These are phyloP conservation scores for Cheilosia soror DNA, from an alignment of 2,888 invertebrate species.

Conservation along the genomic window DNA sequence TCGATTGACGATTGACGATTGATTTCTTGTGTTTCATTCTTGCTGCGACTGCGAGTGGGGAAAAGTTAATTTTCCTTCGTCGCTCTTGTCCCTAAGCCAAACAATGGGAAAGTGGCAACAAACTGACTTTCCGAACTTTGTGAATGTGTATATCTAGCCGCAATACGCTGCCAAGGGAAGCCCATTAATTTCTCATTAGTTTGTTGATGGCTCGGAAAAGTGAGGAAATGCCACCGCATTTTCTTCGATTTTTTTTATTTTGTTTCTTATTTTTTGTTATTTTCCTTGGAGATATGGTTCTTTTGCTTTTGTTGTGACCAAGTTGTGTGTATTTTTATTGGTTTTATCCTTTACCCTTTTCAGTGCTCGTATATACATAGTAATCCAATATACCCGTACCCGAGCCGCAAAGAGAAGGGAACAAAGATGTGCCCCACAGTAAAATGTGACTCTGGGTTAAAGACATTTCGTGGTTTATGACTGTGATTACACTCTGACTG, in stretches of 20 bases:
- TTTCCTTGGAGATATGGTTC: neutral
- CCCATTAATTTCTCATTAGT: slow-evolving; percentile 70
- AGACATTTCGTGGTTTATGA: slow-evolving; percentile 73
- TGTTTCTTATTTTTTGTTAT: too few relatives aligned
- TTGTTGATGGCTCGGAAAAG: slow-evolving; percentile 56
- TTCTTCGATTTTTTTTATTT: slow-evolving; percentile 48
- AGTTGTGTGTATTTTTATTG: slow-evolving; percentile 37
- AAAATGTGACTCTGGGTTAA: slow-evolving; percentile 71
- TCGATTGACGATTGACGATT: slow-evolving; percentile 54
- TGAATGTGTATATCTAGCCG: neutral
- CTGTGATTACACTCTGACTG: slow-evolving; percentile 65
- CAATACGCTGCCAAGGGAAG: slow-evolving; percentile 30
- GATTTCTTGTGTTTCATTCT: slow-evolving; percentile 37
- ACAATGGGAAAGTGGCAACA: slow-evolving; percentile 28
- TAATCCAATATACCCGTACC: neutral
- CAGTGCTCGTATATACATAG: slow-evolving; percentile 9
- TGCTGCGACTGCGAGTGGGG: neutral
- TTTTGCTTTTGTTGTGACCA: slow-evolving; percentile 12
- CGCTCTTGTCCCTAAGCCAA: neutral
- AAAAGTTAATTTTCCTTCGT: slow-evolving; percentile 39
- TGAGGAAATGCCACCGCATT: slow-evolving; percentile 52
- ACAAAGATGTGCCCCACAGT: slow-evolving; percentile 14
- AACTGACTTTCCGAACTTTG: neutral
- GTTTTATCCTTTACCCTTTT: slow-evolving; percentile 60
- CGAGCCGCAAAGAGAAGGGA: neutral